Evolutionary conservation across 2,797 vertebrate species (phyloP), one percentile per base, ranked within the genome.

Genomic region (Mus caroli): DNA sequence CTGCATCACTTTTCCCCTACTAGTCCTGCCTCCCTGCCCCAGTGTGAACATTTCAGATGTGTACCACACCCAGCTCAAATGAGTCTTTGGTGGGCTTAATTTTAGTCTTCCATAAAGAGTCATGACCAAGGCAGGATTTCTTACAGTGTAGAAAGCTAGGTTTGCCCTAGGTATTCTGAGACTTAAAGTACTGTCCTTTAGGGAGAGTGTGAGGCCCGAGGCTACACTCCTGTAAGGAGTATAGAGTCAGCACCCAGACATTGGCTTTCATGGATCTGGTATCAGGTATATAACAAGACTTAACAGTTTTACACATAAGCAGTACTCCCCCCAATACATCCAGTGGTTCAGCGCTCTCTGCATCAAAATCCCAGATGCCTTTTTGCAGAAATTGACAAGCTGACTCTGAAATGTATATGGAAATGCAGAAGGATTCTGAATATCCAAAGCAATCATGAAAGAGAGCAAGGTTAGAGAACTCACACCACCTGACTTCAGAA

Each of bases 81-180:
- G 43, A 56, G 82, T 90, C 64, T 95, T 60, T 83, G 88, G 46
- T 77, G 84, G 84, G 34, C 80, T 80, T 94, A 86, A 92, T 90
- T 85, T 96, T 95, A 88, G 83, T 78, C 50, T 62, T 82, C 71
- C 19, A n/a, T 17, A 14, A 82, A 67, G 24, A 91, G 40, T 82
- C n/a, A 20, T 78, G 71, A 96, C 11, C 71, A 52, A 15, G 82
- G 82, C 56, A 4, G 14, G 77, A n/a, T 86, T 19, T 34, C 19
- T 93, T 90, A 28, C 58, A 14, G 4, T 50, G 5, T 77, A 58
- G 26, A 3, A 60, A 75, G 31, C 37, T 71, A 83, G 46, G 8
- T 14, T 13, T 84, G 13, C 58, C 34, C 95, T 96, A 14, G 12
- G 22, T 89, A 69, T 84, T n/a, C 83, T 56, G 0, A 78, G 40